These are phyloP conservation scores for Andrena camellia DNA, from an alignment of 2,888 invertebrate genomes.

Conservation along the genomic window DNA sequence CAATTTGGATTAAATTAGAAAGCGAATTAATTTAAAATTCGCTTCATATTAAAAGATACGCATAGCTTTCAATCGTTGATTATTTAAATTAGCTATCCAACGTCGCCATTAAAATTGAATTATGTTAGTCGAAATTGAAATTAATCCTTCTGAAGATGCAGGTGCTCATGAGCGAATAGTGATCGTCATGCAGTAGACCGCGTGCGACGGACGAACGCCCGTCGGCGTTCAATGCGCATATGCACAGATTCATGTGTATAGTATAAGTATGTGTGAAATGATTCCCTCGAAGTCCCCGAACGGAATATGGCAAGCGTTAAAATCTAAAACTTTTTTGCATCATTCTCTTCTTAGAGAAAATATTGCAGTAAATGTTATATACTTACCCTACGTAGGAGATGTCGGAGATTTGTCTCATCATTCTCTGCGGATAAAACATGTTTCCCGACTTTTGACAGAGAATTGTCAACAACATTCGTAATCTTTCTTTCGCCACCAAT, in stretches of 20 bases:
- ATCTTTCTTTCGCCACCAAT: conserved; percentile 39
- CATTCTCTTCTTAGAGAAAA: not conserved
- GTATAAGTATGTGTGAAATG: no score
- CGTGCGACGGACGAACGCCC: not conserved
- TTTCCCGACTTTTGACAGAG: conserved; percentile 44
- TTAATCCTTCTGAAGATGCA: not conserved
- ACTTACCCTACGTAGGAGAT: conserved; percentile 83
- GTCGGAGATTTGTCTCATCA: conserved; percentile 83
- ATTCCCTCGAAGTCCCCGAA: no score
- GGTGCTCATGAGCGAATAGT: not conserved
- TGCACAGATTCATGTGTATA: no score
- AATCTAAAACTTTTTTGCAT: no score
- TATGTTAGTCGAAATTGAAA: not conserved
- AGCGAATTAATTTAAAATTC: not conserved
- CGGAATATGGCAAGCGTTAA: no score
- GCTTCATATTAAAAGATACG: not conserved
- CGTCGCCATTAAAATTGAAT: not conserved
- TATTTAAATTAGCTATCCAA: not conserved
- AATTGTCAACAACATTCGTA: conserved; percentile 25
- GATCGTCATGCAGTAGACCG: not conserved
- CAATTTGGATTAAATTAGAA: not conserved
- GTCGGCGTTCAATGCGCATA: no score
- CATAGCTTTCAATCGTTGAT: not conserved
- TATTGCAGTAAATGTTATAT: not conserved
- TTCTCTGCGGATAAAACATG: conserved; percentile 74